Evolutionary conservation across 1,140 invertebrate genomes (phyloP).

Genomic region (Lasioglossum albipes): DNA sequence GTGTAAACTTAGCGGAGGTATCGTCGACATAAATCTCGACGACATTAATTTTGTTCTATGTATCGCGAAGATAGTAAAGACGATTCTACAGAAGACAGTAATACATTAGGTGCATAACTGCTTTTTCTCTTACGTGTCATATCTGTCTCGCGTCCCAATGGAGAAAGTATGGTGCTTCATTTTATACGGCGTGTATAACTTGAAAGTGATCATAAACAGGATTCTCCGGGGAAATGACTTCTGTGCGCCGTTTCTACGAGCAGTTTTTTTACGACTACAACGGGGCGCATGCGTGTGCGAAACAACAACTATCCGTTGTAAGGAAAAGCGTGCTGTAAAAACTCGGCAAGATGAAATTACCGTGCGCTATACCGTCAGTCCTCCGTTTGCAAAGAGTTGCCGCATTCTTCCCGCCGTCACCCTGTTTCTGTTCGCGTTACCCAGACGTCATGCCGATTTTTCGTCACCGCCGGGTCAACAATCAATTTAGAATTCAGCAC

Average conservation of each 20-base stretch:
- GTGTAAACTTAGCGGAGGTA: not conserved
- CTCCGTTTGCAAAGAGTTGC: constrained; percentile 12
- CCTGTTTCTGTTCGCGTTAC: no score
- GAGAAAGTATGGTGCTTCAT: constrained; percentile 39
- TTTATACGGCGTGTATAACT: constrained; percentile 61
- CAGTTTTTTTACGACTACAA: constrained; percentile 51
- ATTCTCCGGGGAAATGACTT: constrained; percentile 64
- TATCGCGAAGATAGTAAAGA: not conserved
- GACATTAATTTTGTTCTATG: not conserved
- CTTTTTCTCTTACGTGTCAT: constrained; percentile 35
- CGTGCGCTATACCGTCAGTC: not conserved
- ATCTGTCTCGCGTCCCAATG: constrained; percentile 34
- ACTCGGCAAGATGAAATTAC: constrained; percentile 46
- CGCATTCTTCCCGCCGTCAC: not conserved
- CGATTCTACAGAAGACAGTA: not conserved
- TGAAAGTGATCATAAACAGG: constrained; percentile 64
- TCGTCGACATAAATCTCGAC: not conserved
- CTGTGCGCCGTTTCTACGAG: constrained; percentile 32
- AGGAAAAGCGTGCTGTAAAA: constrained; percentile 43
- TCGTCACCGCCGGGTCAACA: constrained; percentile 37
- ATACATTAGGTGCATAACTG: constrained; percentile 2
- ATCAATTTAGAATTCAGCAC: constrained; percentile 62
- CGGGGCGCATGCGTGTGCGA: constrained; percentile 19
- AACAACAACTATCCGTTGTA: constrained; percentile 19
- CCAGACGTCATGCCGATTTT: constrained; percentile 35